Evolutionary conservation across 2,888 invertebrate species (phyloP).

Genomic region (Agriopis aurantiaria): DNA sequence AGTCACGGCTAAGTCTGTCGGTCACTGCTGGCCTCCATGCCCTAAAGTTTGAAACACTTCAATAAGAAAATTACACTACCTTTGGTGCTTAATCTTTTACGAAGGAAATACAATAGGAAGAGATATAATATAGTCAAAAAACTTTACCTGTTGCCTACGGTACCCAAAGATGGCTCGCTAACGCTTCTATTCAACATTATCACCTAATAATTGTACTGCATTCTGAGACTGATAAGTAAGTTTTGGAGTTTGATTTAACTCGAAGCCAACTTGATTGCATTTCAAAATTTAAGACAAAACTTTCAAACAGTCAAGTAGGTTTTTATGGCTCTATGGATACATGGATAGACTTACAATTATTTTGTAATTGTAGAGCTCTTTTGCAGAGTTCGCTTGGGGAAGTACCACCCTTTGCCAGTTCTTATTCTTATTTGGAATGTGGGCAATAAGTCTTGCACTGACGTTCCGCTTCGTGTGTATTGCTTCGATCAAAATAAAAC

Average conservation of each 20-base stretch:
- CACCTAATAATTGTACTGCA: conserved; percentile 1
- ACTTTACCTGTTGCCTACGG: conserved; percentile 59
- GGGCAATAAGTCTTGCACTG: too few species aligned
- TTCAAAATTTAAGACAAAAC: not conserved
- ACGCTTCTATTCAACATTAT: conserved; percentile 62
- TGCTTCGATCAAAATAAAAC: too few species aligned
- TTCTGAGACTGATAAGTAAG: not conserved
- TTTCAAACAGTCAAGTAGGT: not conserved
- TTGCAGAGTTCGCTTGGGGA: too few species aligned
- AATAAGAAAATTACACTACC: not conserved
- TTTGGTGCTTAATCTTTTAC: not conserved
- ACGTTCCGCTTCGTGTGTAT: too few species aligned
- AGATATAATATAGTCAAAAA: not conserved
- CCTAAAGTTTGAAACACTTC: too few species aligned
- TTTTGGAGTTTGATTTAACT: not conserved
- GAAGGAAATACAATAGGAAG: not conserved
- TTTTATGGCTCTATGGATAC: not conserved
- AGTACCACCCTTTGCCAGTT: too few species aligned
- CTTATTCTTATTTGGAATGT: too few species aligned
- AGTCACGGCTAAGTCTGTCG: too few species aligned
- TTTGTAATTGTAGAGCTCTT: too few species aligned
- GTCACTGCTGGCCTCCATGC: too few species aligned
- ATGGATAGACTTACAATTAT: not conserved
- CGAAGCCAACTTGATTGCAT: conserved; percentile 34
- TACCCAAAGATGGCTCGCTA: conserved; percentile 71